phyloP scores from a whole-genome alignment of 2,113 vertebrate species.

The Okapia johnstoni region DNA sequence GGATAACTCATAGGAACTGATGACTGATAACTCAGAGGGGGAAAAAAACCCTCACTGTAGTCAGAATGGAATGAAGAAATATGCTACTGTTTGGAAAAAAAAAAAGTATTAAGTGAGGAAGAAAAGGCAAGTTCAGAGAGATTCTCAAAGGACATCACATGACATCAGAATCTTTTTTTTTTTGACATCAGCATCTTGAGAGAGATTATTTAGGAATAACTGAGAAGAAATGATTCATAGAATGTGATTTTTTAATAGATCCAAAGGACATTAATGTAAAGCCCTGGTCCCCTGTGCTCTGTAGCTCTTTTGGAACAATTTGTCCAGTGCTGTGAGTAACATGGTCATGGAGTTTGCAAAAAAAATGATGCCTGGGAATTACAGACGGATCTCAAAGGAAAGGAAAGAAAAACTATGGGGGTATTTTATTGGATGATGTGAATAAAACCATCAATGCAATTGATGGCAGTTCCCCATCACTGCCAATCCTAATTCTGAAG shows the following conservation, averaged over 20 bases:
- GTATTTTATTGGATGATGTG: background rate
- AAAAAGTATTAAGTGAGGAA: background rate
- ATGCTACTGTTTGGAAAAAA: background rate
- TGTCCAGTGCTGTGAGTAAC: no score
- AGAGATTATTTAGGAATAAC: background rate
- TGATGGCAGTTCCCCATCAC: background rate
- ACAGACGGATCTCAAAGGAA: background rate
- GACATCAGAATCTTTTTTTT: background rate
- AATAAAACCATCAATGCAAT: background rate
- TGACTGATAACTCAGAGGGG: background rate
- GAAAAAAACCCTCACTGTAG: background rate
- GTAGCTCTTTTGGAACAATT: background rate
- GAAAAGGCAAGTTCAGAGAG: background rate
- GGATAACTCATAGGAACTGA: background rate
- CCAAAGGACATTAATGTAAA: background rate
- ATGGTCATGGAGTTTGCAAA: background rate
- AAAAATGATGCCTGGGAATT: background rate
- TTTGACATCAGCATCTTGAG: background rate
- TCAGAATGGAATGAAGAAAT: background rate
- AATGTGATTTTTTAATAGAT: background rate
- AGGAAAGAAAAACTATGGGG: background rate
- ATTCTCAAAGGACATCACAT: background rate
- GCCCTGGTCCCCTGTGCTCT: background rate
- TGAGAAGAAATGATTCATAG: background rate
- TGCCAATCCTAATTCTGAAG: background rate